Conservation (phyloP, 2,797 vertebrate genomes). For the Pristis pectinata region DNA sequence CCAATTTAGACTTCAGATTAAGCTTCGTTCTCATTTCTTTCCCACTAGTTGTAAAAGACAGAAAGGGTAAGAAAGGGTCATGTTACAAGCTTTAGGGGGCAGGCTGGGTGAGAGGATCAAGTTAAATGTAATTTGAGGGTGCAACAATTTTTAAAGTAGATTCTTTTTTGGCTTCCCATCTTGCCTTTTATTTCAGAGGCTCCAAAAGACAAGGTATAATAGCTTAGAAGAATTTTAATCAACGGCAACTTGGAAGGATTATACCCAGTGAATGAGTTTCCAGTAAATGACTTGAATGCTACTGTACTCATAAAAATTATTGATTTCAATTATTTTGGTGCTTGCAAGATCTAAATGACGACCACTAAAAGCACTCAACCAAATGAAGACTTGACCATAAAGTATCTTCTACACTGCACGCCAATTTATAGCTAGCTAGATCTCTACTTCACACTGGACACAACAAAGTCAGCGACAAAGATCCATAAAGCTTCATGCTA, state of each 20-base stretch:
- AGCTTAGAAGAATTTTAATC: neutral
- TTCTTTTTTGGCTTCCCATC: neutral
- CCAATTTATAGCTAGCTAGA: no score
- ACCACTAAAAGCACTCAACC: neutral
- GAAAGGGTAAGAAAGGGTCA: neutral
- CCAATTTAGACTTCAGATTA: neutral
- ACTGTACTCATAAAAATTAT: neutral
- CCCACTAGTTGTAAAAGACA: neutral
- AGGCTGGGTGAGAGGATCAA: neutral
- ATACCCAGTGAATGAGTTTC: neutral
- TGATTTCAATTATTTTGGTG: slow-evolving; percentile 25
- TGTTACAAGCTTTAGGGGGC: no score
- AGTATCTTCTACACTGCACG: neutral
- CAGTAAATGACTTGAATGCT: neutral
- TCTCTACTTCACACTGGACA: neutral
- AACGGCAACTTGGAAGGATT: neutral
- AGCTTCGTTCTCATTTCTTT: neutral
- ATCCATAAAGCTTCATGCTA: neutral
- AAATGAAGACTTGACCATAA: slow-evolving; percentile 3
- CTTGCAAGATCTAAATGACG: neutral
- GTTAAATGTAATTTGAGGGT: neutral
- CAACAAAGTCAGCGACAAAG: neutral
- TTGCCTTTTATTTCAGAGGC: neutral
- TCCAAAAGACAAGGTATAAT: neutral
- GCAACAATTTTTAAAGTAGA: neutral